Conservation (phyloP, 2,888 invertebrate genomes). For the Ophonus ardosiacus region DNA sequence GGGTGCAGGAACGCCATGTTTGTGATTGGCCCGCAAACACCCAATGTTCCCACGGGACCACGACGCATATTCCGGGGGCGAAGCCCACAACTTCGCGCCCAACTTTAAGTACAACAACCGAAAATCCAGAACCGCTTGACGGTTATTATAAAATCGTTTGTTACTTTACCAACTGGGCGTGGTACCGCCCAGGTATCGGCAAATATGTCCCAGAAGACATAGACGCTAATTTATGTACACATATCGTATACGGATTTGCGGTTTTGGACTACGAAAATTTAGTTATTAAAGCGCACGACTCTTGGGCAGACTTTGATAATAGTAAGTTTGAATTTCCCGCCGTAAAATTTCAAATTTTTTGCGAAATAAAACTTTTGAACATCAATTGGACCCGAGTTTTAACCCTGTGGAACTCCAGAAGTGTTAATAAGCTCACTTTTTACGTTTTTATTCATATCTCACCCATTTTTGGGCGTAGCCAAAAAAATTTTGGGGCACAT, state of each 20-base stretch:
- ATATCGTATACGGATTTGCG: slow-evolving; percentile 95
- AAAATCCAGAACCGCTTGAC: slow-evolving; percentile 65
- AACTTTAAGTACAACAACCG: slow-evolving; percentile 66
- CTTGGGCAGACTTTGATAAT: slow-evolving; percentile 94
- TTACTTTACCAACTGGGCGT: slow-evolving; percentile 96
- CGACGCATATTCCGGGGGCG: slow-evolving; percentile 65
- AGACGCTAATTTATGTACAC: slow-evolving; percentile 92
- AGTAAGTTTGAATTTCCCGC: slow-evolving; percentile 77
- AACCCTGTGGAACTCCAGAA: no score
- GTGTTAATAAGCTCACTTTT: no score
- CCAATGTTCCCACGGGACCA: slow-evolving; percentile 75
- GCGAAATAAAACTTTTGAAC: no score
- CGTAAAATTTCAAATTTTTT: no score
- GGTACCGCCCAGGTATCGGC: slow-evolving; percentile 90
- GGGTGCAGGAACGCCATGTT: slow-evolving; percentile 78
- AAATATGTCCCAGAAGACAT: slow-evolving; percentile 92
- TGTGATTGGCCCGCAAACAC: slow-evolving; percentile 87
- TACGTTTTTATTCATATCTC: no score
- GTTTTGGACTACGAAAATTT: slow-evolving; percentile 90
- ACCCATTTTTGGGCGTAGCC: no score
- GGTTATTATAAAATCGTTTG: slow-evolving; percentile 90
- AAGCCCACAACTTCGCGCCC: slow-evolving; percentile 56
- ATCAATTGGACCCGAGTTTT: no score
- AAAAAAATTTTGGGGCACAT: no score
- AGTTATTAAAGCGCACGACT: slow-evolving; percentile 89